Evolutionary conservation across 2,113 vertebrate species (phyloP).

Genomic region (Ailurus styani): DNA sequence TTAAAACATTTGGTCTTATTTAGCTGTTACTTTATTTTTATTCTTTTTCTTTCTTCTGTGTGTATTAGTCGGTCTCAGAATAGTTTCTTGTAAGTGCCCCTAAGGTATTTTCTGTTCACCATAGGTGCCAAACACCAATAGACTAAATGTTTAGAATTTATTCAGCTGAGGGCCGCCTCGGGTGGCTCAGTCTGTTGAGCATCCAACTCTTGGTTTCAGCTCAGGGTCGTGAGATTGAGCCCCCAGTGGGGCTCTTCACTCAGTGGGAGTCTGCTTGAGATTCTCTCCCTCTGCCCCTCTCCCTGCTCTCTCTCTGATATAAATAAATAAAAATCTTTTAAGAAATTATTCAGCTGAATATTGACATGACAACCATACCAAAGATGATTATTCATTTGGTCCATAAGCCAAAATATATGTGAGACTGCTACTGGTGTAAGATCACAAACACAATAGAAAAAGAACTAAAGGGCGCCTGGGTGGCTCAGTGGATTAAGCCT

Average conservation of each 20-base stretch:
- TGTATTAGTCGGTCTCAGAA: neutral
- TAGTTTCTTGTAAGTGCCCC: neutral
- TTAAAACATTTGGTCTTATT: neutral
- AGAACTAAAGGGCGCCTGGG: too few relatives aligned
- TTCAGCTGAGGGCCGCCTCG: neutral
- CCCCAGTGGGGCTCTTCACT: neutral
- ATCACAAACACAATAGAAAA: neutral
- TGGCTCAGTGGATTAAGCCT: too few relatives aligned
- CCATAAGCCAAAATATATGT: neutral
- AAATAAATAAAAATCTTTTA: neutral
- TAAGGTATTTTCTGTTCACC: neutral
- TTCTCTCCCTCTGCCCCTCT: neutral
- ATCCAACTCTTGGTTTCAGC: neutral
- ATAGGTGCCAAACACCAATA: neutral
- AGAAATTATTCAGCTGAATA: neutral
- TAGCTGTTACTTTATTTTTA: neutral
- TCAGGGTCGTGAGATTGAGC: neutral
- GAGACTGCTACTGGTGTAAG: neutral
- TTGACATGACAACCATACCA: neutral
- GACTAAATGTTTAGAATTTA: neutral
- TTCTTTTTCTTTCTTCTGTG: neutral
- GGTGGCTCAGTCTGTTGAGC: neutral
- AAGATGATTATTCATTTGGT: neutral
- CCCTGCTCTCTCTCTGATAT: neutral
- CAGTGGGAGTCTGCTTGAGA: neutral